Base-by-base conservation (phyloP, 1,140 invertebrate species). In the Macrosteles quadrilineatus region DNA sequence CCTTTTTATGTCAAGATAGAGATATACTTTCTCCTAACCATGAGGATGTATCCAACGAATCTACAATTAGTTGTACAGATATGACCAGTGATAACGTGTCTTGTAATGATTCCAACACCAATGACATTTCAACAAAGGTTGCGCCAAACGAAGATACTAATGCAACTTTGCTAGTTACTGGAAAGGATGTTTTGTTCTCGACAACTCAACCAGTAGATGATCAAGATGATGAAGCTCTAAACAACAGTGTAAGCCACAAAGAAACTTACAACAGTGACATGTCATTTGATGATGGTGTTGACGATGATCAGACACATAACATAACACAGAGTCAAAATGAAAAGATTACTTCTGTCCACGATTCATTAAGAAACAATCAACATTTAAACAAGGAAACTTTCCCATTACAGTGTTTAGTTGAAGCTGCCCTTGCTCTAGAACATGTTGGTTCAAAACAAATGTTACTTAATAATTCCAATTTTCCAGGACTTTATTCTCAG, bases 401-500 rank as follows among this genome's bases (percentile, higher is more conserved):
- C 45, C 63, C 63, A 21, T 66, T 66, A 27, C 63, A 66, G 36
- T 66, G 63, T 66, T 27, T 66, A 17, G 63, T 66, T 19, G 63
- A 66, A 45, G 63, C 63, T 45, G 63, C 63, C 17, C 29, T 66
- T 1, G 63, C 63, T 45, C 21, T 66, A 21, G 63, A 66, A 45
- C 31, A 21, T 45, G 63, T 43, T 4, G 63, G 45, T 12, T 40
- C 63, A 14, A 66, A 66, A 21, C 32, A 66, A 31, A 45, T 66
- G 23, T 19, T 43, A 17, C 17, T 59, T 11, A 59, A 29, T n/a
- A 59, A 59, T 59, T 27, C 21, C 2, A 25, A 25, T 59, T 30
- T 59, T 59, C n/a, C 55, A 27, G 55, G 12, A 21, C 12, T 25
- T 6, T 59, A 59, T 29, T 27, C 9, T 30, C 55, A 59, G 23